These are phyloP conservation scores for Melanophora roralis DNA, from an alignment of 2,888 invertebrate species.

Conservation along the genomic window DNA sequence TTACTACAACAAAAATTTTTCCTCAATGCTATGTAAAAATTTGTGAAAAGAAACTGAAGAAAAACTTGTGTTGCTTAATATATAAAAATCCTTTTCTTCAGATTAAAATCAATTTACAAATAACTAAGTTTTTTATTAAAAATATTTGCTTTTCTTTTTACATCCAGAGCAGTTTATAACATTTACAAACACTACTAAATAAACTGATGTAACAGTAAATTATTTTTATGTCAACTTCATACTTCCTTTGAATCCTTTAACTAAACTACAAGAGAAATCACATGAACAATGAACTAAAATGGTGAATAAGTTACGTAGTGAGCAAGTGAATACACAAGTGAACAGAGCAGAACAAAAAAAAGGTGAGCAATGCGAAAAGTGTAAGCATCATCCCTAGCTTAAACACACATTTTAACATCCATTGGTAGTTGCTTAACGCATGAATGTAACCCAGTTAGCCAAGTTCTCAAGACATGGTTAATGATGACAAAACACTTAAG, in stretches of 20 bases:
- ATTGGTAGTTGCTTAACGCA: too few species aligned
- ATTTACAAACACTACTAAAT: neutral
- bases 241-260: constrained; percentile 3
- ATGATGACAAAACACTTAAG: too few species aligned
- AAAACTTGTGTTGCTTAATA: neutral
- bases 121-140: neutral
- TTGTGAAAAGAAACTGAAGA: neutral
- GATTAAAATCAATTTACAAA: neutral
- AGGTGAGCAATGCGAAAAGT: constrained; percentile 23
- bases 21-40: neutral
- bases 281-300: too few species aligned
- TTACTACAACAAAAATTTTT: neutral
- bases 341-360: too few species aligned
- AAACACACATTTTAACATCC: too few species aligned
- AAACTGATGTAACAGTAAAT: neutral
- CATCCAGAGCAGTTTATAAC: too few species aligned
- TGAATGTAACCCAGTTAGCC: too few species aligned
- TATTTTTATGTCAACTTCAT: neutral
- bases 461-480: too few species aligned
- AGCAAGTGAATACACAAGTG: neutral
- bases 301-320: too few species aligned
- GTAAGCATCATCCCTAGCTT: neutral
- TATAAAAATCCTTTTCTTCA: neutral
- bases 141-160: neutral
- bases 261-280: constrained; percentile 2